A percentile compares a stretch with the other conserved stretches of the same genome.
phyloP scores from a whole-genome alignment of 2,888 invertebrate species.

The Seira sanloemensis region DNA sequence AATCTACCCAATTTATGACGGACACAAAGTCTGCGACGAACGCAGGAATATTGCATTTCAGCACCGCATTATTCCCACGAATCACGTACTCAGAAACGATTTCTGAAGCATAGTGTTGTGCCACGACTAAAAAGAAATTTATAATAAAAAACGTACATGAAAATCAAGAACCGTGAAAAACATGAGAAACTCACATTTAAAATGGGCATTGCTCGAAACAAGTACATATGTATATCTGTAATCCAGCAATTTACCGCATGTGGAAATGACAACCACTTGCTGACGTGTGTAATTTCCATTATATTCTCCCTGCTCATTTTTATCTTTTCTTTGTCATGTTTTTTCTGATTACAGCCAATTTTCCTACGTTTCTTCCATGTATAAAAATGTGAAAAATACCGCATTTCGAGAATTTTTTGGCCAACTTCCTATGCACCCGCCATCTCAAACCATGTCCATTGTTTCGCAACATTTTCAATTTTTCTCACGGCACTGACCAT shows the following conservation, averaged over 20 bases:
- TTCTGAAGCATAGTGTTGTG: constrained; percentile 84
- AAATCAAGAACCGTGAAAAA: constrained; percentile 34
- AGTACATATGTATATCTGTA: constrained; percentile 8
- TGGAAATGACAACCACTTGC: too few species aligned
- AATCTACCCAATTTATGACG: constrained; percentile 84
- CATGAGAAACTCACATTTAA: constrained; percentile 3
- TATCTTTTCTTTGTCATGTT: too few species aligned
- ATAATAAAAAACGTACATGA: not conserved
- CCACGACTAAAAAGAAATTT: constrained; percentile 79
- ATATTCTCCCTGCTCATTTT: too few species aligned
- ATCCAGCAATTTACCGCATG: too few species aligned
- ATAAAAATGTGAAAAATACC: too few species aligned
- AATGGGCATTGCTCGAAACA: not conserved
- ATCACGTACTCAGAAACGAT: constrained; percentile 85
- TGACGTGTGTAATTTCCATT: too few species aligned
- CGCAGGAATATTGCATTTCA: constrained; percentile 85
- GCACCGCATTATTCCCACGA: constrained; percentile 83
- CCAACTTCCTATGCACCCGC: too few species aligned
- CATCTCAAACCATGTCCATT: constrained; percentile 21
- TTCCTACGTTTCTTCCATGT: too few species aligned
- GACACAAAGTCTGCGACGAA: constrained; percentile 85
- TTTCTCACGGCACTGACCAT: constrained; percentile 55
- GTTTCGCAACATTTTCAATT: constrained; percentile 10
- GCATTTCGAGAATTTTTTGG: too few species aligned
- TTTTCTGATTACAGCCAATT: too few species aligned